phyloP scores from a whole-genome alignment of 2,113 vertebrate genomes.

The Carollia perspicillata region DNA sequence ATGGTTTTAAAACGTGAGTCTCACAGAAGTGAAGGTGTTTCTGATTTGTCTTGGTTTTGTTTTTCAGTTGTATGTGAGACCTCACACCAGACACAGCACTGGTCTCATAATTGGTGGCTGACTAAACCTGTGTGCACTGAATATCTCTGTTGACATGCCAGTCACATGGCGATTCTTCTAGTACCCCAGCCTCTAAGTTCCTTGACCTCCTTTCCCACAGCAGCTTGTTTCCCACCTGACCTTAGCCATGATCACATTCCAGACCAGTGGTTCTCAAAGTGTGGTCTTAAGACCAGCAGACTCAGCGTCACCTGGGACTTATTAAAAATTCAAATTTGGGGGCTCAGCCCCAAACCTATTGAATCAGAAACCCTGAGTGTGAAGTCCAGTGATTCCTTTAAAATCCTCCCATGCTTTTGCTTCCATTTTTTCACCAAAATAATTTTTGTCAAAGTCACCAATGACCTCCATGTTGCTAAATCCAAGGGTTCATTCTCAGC shows the following conservation, averaged over 20 bases:
- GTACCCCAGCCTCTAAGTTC: neutral
- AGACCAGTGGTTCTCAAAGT: neutral
- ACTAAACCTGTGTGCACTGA: neutral
- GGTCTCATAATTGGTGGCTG: neutral
- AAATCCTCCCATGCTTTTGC: neutral
- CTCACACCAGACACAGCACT: neutral
- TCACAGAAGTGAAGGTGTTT: neutral
- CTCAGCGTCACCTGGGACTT: neutral
- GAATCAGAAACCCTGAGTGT: neutral
- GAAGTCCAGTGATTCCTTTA: neutral
- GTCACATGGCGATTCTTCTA: neutral
- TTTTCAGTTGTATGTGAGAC: neutral
- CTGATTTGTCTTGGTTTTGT: constrained; percentile 4
- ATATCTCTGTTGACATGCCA: neutral
- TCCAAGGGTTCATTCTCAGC: neutral
- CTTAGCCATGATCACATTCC: neutral
- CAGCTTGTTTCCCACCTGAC: neutral
- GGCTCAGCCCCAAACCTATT: neutral
- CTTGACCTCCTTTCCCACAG: neutral
- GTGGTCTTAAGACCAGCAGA: neutral
- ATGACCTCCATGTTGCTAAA: neutral
- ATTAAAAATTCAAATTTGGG: neutral
- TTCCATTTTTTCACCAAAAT: neutral
- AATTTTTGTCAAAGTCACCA: neutral
- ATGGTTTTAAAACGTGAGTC: neutral